These are phyloP conservation scores for Pecten maximus DNA, from an alignment of 2,888 invertebrate species.

Conservation along the genomic window DNA sequence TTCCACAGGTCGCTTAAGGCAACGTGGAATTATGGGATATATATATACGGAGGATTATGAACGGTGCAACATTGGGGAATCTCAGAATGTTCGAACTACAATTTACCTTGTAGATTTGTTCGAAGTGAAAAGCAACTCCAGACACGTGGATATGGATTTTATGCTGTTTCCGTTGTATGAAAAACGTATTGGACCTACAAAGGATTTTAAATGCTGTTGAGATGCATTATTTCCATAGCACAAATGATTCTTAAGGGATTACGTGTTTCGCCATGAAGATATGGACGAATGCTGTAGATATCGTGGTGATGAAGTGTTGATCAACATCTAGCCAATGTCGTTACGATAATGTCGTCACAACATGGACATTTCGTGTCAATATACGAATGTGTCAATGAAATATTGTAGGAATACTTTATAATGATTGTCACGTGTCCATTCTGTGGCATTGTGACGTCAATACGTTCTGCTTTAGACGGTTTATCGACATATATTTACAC, in stretches of 20 bases:
- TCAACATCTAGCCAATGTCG: background rate
- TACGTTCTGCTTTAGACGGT: no score
- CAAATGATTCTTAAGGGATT: background rate
- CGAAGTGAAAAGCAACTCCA: no score
- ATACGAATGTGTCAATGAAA: no score
- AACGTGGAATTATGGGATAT: background rate
- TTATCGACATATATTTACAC: no score
- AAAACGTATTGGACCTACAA: background rate
- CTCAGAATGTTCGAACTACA: background rate
- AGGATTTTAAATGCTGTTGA: background rate
- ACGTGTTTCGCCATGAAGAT: background rate
- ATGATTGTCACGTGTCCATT: no score
- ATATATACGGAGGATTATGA: background rate
- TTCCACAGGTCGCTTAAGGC: background rate
- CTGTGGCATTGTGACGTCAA: no score
- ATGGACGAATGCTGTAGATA: background rate
- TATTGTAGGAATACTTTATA: no score
- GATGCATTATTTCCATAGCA: background rate
- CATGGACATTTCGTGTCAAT: background rate
- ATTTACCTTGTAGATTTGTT: background rate
- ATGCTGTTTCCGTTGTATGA: background rate
- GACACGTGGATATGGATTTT: background rate
- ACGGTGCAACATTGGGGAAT: background rate
- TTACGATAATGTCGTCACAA: background rate
- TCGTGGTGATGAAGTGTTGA: no score